Percentiles rank a stretch among this genome's conserved stretches.
phyloP scores from a whole-genome alignment of 2,888 invertebrate genomes.

The Chesias legatella region DNA sequence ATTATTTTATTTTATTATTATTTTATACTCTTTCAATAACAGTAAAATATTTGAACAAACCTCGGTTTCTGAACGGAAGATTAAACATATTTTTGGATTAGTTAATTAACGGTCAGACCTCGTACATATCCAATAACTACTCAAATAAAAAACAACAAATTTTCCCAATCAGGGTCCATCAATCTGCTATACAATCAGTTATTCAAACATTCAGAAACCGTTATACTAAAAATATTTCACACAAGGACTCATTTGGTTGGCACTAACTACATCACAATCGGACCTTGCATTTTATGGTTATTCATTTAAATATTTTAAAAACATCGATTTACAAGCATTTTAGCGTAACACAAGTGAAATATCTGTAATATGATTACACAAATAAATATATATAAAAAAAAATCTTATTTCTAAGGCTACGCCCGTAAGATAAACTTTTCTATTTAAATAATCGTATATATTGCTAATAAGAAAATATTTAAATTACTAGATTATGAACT shows the following conservation, averaged over 20 bases:
- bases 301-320: constrained; percentile 5
- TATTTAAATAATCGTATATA: constrained; percentile 18
- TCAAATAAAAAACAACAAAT: too few species aligned
- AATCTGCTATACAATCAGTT: too few species aligned
- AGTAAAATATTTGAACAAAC: too few species aligned
- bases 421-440: constrained; percentile 15
- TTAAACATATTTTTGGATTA: too few species aligned
- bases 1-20: too few species aligned
- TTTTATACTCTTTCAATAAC: too few species aligned
- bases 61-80: too few species aligned
- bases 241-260: constrained; percentile 48
- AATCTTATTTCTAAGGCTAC: constrained; percentile 23
- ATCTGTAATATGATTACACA: not conserved
- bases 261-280: constrained; percentile 74
- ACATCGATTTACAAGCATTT: constrained; percentile 6
- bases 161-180: too few species aligned
- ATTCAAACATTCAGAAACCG: too few species aligned
- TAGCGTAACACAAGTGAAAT: constrained; percentile 4
- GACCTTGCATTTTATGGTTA: constrained; percentile 46
- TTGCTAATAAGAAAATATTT: constrained; percentile 19
- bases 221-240: not conserved
- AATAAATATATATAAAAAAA: constrained; percentile 11
- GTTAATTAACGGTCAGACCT: too few species aligned
- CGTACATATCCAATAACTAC: too few species aligned
- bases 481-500: constrained; percentile 19